A percentile compares a stretch with the other conserved stretches of the same genome.
Evolutionary conservation across 23 tunicate species (phyloP).

Genomic region (Ascidia mentula): DNA sequence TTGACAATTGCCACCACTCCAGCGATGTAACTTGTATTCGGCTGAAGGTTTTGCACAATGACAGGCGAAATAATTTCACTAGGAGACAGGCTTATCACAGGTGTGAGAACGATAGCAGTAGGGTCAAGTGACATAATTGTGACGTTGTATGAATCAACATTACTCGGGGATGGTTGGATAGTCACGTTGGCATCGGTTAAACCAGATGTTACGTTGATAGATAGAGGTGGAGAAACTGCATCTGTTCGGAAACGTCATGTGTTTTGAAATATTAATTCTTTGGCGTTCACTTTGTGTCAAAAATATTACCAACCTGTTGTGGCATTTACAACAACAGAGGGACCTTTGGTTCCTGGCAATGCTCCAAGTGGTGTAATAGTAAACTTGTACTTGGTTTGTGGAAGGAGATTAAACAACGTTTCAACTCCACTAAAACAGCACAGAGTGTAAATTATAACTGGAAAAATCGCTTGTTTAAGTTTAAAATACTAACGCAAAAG

Average conservation of each 20-base stretch:
- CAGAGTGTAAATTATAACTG: background rate
- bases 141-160: background rate
- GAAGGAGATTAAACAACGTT: background rate
- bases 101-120: background rate
- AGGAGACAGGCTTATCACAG: background rate
- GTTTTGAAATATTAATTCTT: background rate
- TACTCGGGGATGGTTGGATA: background rate
- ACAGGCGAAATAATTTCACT: background rate
- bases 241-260: background rate
- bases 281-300: background rate
- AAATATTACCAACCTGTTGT: constrained; percentile 24
- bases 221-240: background rate
- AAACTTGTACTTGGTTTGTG: background rate
- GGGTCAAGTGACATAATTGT: background rate
- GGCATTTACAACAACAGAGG: constrained; percentile 10
- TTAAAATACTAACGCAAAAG: constrained; percentile 13
- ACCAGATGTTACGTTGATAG: background rate
- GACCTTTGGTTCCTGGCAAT: background rate
- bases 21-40: background rate
- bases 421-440: background rate
- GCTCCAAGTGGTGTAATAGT: constrained; percentile 19
- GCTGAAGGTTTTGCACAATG: background rate
- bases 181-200: constrained; percentile 11
- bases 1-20: background rate
- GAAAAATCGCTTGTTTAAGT: background rate